phyloP scores from a whole-genome alignment of 2,797 vertebrate species.

The Chrosomus eos region DNA sequence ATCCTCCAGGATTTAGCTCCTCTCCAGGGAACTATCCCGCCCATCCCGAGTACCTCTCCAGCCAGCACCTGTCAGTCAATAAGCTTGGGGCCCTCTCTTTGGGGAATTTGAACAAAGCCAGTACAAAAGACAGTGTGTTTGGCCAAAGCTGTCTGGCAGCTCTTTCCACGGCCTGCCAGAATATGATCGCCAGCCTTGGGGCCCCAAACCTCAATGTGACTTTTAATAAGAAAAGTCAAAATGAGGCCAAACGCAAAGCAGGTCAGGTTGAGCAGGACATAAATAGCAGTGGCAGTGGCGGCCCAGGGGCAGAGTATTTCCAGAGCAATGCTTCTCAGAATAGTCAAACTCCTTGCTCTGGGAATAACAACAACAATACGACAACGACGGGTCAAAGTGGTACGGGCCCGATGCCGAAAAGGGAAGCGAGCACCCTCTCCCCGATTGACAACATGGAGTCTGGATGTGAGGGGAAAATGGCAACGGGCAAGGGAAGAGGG shows the following conservation, averaged over 20 bases:
- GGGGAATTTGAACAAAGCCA: constrained; percentile 93
- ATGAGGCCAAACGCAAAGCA: constrained; percentile 91
- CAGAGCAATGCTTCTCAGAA: constrained; percentile 81
- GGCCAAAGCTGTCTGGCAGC: constrained; percentile 98
- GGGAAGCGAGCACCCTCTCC: constrained; percentile 91
- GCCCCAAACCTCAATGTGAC: constrained; percentile 99
- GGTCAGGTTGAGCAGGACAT: constrained; percentile 93
- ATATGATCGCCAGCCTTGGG: constrained; percentile 98
- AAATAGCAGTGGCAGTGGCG: constrained; percentile 81
- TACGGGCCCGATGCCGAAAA: constrained; percentile 80
- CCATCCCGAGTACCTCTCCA: constrained; percentile 84
- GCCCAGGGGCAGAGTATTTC: constrained; percentile 87
- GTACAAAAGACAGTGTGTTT: constrained; percentile 95
- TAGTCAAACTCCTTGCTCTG: constrained; percentile 82
- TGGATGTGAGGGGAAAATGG: constrained; percentile 89
- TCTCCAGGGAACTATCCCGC: constrained; percentile 81
- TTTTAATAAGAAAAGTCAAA: constrained; percentile 98
- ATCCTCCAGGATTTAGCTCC: constrained; percentile 73
- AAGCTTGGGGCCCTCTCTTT: constrained; percentile 94
- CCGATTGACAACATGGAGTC: constrained; percentile 93
- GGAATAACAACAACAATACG: constrained; percentile 83
- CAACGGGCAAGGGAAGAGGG: constrained; percentile 90
- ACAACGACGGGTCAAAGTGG: constrained; percentile 79
- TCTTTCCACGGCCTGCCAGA: constrained; percentile 98
- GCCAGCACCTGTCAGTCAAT: constrained; percentile 86